phyloP scores from a whole-genome alignment of 2,113 vertebrate genomes.

The Meles meles region DNA sequence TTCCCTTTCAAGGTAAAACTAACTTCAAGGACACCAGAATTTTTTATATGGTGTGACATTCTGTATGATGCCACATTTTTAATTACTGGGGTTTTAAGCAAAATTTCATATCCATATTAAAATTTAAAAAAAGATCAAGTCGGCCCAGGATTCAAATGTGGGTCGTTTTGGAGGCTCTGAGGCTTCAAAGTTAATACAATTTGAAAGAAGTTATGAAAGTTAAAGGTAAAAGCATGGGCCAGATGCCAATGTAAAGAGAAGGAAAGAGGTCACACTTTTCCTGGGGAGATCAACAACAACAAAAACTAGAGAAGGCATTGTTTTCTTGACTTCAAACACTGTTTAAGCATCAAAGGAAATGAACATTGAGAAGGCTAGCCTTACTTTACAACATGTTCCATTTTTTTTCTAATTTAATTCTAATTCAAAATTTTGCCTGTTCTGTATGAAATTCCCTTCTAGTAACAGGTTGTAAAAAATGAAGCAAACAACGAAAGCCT shows the following conservation, averaged over 20 bases:
- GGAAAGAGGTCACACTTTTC: not conserved
- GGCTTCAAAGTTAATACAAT: slow-evolving; percentile 12
- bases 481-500: slow-evolving; percentile 52
- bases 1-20: slow-evolving; percentile 55
- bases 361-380: not conserved
- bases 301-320: not conserved
- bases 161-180: slow-evolving; percentile 23
- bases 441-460: slow-evolving; percentile 53
- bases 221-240: not conserved
- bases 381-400: not conserved
- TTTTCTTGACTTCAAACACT: not conserved
- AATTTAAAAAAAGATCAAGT: not conserved
- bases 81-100: slow-evolving; percentile 44
- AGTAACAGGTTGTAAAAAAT: slow-evolving; percentile 66
- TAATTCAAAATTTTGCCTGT: slow-evolving; percentile 52
- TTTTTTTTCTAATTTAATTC: slow-evolving; percentile 20
- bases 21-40: slow-evolving; percentile 50
- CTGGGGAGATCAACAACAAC: not conserved
- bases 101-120: not conserved
- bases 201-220: not conserved
- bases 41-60: not conserved
- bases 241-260: not conserved
- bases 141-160: not conserved
- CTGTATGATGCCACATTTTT: slow-evolving; percentile 47
- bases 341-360: not conserved